These are phyloP conservation scores for Dynastes maya DNA, from an alignment of 2,888 invertebrate species.

Conservation along the genomic window DNA sequence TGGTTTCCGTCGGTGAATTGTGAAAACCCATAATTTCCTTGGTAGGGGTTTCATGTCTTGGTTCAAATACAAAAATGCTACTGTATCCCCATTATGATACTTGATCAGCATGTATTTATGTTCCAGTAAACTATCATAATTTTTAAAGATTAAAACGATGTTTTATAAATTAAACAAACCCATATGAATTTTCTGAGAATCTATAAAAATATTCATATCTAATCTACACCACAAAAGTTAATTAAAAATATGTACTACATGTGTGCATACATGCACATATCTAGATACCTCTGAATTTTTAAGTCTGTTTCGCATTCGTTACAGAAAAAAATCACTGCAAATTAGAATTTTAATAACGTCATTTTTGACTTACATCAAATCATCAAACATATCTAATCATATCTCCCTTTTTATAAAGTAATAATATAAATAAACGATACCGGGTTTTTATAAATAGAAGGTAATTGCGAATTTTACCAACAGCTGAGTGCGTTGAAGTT, in stretches of 20 bases:
- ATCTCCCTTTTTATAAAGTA: background rate
- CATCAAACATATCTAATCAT: conserved; percentile 20
- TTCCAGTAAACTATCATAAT: too few relatives aligned
- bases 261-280: background rate
- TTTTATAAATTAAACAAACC: too few relatives aligned
- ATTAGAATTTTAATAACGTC: background rate
- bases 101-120: too few relatives aligned
- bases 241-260: conserved; percentile 11
- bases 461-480: background rate
- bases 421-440: conserved; percentile 1
- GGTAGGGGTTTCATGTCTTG: too few relatives aligned
- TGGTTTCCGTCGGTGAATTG: too few relatives aligned
- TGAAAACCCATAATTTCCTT: too few relatives aligned
- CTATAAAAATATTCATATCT: conserved; percentile 10
- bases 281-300: background rate
- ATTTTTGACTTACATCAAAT: conserved; percentile 11
- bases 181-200: background rate
- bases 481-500: background rate
- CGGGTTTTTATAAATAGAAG: background rate
- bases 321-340: conserved; percentile 13
- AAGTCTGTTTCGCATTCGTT: background rate
- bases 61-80: too few relatives aligned
- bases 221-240: background rate
- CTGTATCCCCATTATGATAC: too few relatives aligned
- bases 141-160: too few relatives aligned